Base-by-base conservation (phyloP, 2,888 invertebrate species). In the Siphlonurus alternatus region DNA sequence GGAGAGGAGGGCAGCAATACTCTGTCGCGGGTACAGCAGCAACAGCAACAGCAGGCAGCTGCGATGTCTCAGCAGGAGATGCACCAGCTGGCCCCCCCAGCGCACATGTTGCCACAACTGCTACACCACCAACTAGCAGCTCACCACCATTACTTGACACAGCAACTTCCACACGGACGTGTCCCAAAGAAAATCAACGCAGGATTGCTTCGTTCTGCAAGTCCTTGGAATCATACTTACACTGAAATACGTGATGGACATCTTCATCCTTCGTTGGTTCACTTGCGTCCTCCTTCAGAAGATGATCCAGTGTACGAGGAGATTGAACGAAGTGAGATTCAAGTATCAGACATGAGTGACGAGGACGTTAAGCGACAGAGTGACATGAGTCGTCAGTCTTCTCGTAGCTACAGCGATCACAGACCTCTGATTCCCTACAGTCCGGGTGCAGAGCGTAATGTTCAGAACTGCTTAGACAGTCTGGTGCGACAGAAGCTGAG, bases 351-450 rank as follows among this genome's bases (percentile, higher is more conserved):
- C 71, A 82, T 88, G 82, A 87, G 87, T 59, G 88, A 89, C 71
- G 89, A 89, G 71, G 88, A 88, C 71, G 85, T 83, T 61, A 83
- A 85, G 71, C 77, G 88, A 63, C 87, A 86, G 73, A 85, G 86
- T 72, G 84, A 84, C 74, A 82, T 83, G 79, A 86, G 86, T 67
- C 77, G 84, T 63, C 84, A 84, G 71, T 83, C 80, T 7, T 87
- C 88, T 51, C 83, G 88, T 69, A 87, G 88, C 70, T 88, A 88
- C 75, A 87, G 88, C 18, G 89, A 89, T 72, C 87, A 88, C 71
- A 80, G 88, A 54, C 89, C 89, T n/a, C 76, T 89, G 70, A 88
- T 89, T 68, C 87, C 87, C 0, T 87, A 87, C 74, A 86, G 86
- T 70, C 87, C 87, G 15, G 86, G 80, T 19, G 73, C 82, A 51